Base-by-base conservation (phyloP, 1,140 invertebrate genomes). In the Listronotus bonariensis region DNA sequence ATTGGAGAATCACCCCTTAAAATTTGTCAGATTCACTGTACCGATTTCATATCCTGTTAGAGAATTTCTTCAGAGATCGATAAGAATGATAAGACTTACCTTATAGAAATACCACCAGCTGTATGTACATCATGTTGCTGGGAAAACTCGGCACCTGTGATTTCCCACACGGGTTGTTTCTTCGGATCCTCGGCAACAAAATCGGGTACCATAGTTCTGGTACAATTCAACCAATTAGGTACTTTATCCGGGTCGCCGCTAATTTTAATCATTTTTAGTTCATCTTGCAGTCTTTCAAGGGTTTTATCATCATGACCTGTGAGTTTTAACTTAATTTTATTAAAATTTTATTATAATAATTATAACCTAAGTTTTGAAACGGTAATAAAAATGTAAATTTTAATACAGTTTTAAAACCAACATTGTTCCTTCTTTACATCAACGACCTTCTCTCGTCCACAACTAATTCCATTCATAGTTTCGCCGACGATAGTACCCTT, bases 91-190 rank as follows among this genome's bases (percentile, higher is more conserved):
- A n/a, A n/a, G n/a, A 17, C 14, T 14, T 42, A 65, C 68, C 95
- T 81, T 46, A 97, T 93, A 3, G 93, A 96, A 72, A 97, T 96
- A 6, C 93, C 92, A 76, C 90, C 86, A 3, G 93, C 93, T 5
- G 93, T 96, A 74, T 97, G 95, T 14, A 90, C 83, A 48, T 93
- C 90, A 63, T 90, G 85, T 76, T 93, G 88, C 76, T 93, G 88
- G 8, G 91, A 93, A 70, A 97, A 92, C 79, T 97, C 94, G 0
- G 95, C 94, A 0, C 94, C 95, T 2, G 91, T 92, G 34, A 97
- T 94, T 82, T 97, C 93, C 94, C 94, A 97, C 12, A 97, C 90
- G 3, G 92, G 94, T 76, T 93, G 88, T 53, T 87, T 81, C 79
- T 91, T 90, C 0, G 95, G 94, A 81, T 95, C 87, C 65, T 80